Conservation (phyloP, 2,888 invertebrate species). For the Tuta absoluta region DNA sequence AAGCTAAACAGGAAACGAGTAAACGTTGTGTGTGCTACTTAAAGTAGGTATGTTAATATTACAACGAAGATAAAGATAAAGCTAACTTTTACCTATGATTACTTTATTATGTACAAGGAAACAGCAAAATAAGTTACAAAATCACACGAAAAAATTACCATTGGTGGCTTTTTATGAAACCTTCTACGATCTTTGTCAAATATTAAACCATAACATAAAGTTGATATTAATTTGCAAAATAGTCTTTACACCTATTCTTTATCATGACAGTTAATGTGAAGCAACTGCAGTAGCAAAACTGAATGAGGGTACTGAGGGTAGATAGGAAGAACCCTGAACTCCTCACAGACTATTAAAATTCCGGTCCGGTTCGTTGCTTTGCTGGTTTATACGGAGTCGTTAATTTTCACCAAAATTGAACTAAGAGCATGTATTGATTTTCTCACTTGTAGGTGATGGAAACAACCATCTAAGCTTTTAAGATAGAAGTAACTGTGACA, state of each 20-base stretch:
- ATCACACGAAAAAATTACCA: too few relatives aligned
- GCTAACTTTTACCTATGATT: too few relatives aligned
- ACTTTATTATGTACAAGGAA: too few relatives aligned
- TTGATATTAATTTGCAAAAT: too few relatives aligned
- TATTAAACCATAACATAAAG: too few relatives aligned
- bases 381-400: constrained; percentile 79
- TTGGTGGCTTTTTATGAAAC: too few relatives aligned
- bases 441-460: constrained; percentile 20
- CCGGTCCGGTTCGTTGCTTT: constrained; percentile 80
- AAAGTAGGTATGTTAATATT: too few relatives aligned
- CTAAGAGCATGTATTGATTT: constrained; percentile 63
- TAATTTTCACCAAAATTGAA: constrained; percentile 78
- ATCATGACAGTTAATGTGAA: too few relatives aligned
- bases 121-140: too few relatives aligned
- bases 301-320: not conserved
- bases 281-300: not conserved
- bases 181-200: too few relatives aligned
- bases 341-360: constrained; percentile 80
- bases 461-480: not conserved
- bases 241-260: too few relatives aligned
- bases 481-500: not conserved
- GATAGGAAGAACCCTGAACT: constrained; percentile 50
- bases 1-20: not conserved
- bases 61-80: too few relatives aligned
- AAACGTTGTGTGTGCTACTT: not conserved